phyloP scores from a whole-genome alignment of 2,888 invertebrate species.

The Rapana venosa region DNA sequence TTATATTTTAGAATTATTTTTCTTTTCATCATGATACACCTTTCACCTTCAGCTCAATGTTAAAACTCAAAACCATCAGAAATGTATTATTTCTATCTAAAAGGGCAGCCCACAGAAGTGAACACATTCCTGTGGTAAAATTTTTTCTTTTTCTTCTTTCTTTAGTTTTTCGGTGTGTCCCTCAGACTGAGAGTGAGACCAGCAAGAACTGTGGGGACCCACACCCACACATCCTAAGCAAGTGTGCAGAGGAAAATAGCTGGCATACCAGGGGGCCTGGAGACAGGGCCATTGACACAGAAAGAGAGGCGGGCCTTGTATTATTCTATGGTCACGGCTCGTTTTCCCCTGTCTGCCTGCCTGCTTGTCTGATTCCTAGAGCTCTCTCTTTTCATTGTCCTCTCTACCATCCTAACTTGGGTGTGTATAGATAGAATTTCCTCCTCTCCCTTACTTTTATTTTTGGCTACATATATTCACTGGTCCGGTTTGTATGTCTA shows the following conservation, averaged over 20 bases:
- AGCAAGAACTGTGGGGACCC: neutral
- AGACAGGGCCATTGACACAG: constrained; percentile 5
- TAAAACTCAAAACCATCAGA: too few species aligned
- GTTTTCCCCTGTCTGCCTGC: neutral
- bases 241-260: constrained; percentile 6
- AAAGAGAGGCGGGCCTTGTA: constrained; percentile 9
- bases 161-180: too few species aligned
- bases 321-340: constrained; percentile 17
- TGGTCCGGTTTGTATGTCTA: too few species aligned
- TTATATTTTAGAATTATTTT: too few species aligned
- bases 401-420: neutral
- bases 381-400: neutral
- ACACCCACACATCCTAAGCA: neutral
- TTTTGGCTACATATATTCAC: neutral
- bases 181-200: too few species aligned
- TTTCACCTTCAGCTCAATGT: too few species aligned
- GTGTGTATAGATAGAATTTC: neutral
- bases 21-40: too few species aligned
- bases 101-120: too few species aligned
- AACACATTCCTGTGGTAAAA: too few species aligned
- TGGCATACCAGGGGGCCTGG: constrained; percentile 28
- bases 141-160: too few species aligned
- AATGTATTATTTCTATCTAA: too few species aligned
- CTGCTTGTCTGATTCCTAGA: neutral
- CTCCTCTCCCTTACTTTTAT: neutral